A percentile compares a stretch with the other conserved stretches of the same genome.
Conservation (phyloP, 1,140 invertebrate species). For the Drosophila pallidifrons region DNA sequence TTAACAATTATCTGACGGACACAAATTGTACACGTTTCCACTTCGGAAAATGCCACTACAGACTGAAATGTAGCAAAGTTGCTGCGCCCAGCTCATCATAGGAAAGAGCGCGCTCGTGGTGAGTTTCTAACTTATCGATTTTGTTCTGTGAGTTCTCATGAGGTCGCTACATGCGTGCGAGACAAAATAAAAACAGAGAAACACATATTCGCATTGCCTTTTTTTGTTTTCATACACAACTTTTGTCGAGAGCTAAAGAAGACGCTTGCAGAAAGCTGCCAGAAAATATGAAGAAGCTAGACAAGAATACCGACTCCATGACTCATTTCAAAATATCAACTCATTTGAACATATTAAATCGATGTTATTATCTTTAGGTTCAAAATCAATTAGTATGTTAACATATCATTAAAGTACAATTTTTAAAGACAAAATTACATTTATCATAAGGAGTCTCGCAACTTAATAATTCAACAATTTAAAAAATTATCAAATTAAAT, state of each 20-base stretch:
- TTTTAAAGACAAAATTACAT: too few species aligned
- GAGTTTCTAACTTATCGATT: conserved; percentile 71
- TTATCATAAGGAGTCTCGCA: too few species aligned
- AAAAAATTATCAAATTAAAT: too few species aligned
- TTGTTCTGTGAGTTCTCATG: conserved; percentile 38
- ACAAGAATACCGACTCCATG: too few species aligned
- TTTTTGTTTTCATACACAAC: conserved; percentile 50
- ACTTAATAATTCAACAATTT: too few species aligned
- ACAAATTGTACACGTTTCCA: conserved; percentile 41
- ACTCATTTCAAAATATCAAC: too few species aligned
- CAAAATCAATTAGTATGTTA: too few species aligned
- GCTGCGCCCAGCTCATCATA: conserved; percentile 32
- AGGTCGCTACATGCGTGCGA: conserved; percentile 16
- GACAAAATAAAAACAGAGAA: conserved; percentile 43
- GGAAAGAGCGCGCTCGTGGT: conserved; percentile 42
- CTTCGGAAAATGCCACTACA: conserved; percentile 73
- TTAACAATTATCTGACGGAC: conserved; percentile 26
- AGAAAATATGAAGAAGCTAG: too few species aligned
- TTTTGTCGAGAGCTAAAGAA: neutral
- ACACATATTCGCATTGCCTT: conserved; percentile 46
- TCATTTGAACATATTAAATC: too few species aligned
- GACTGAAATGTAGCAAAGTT: conserved; percentile 49
- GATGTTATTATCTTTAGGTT: too few species aligned
- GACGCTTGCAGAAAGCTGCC: too few species aligned
- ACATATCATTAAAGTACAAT: too few species aligned